Evolutionary conservation across 2,888 invertebrate genomes (phyloP).

Genomic region (Stenchaetothrips biformis): DNA sequence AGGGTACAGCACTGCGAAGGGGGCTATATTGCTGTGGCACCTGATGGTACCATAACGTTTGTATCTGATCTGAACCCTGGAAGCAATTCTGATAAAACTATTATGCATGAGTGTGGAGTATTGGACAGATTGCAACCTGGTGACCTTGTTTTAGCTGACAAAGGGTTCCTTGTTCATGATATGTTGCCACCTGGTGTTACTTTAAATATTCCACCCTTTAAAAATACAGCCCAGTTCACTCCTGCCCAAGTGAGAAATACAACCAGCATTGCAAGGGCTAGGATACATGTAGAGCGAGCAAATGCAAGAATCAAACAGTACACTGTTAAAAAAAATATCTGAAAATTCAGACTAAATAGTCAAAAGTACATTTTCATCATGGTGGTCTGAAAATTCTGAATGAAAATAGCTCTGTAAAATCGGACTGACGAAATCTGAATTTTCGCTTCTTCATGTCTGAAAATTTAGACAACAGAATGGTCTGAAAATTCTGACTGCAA

Average conservation of each 20-base stretch:
- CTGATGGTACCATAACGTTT: conserved; percentile 29
- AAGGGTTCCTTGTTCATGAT: conserved; percentile 27
- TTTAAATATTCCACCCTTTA: too few relatives aligned
- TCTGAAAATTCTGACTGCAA: too few relatives aligned
- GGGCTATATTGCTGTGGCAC: conserved; percentile 28
- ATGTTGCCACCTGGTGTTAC: conserved; percentile 16
- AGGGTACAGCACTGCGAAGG: conserved; percentile 25
- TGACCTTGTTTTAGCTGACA: conserved; percentile 29
- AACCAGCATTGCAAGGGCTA: conserved; percentile 26
- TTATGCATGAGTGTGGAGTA: conserved; percentile 22
- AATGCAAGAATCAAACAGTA: conserved; percentile 28
- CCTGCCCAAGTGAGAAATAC: neutral
- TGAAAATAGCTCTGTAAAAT: too few relatives aligned
- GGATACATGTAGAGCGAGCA: conserved; percentile 30
- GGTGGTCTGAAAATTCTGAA: too few relatives aligned
- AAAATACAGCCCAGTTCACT: neutral
- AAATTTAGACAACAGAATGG: too few relatives aligned
- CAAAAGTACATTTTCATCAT: too few relatives aligned
- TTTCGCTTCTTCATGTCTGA: too few relatives aligned
- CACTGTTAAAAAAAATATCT: too few relatives aligned
- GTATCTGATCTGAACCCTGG: conserved; percentile 28
- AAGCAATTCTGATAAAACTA: conserved; percentile 26
- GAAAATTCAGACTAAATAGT: too few relatives aligned
- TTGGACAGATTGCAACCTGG: conserved; percentile 15
- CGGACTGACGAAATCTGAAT: too few relatives aligned